Evolutionary conservation across 2,797 vertebrate species (phyloP), one percentile per base, ranked within the genome.

Genomic region (Phrynocephalus guinanensis): DNA sequence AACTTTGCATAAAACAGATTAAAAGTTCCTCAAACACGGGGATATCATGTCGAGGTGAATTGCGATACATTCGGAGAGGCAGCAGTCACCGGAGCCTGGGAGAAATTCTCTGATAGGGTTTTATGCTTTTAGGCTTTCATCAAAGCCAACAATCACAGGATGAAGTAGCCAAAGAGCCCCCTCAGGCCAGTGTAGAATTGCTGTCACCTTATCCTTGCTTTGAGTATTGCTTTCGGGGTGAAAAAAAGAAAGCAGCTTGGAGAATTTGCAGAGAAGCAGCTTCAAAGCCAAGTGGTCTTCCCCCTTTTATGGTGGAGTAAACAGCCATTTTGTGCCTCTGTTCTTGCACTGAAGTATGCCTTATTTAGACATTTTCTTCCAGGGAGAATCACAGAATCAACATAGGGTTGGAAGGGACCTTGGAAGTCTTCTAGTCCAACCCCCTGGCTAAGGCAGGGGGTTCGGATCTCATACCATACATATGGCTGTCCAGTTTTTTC

Each of bases 1-100:
- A n/a, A 91, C 88, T 95, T 92, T 92, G 75, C 92, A 90, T 91
- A 93, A 93, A 95, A 95, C 52, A 91, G 90, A 93, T 87, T 88
- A 84, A 44, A 50, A 85, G 91, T 95, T 88, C 92, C 93, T 85
- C 2, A 0, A 86, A 92, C 71, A 68, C 70, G 50, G 7, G 80
- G 79, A 85, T 90, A 71, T 90, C 90, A 75, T 67, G 92, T 93
- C 92, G 72, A 93, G 89, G 88, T 87, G 50, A 93, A 92, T 91
- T 91, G 83, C 92, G 91, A 96, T 93, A 92, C 90, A 91, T 88
- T 33, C 68, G 13, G 63, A 81, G 91, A 93, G 85, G 67, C 68
- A 11, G 84, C 48, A 66, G 82, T 73, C 84, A 82, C 88, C 78
- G 86, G 71, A 88, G 88, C 48, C 88, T 81, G 33, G 30, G 72